A percentile compares a stretch with the other conserved stretches of the same genome.
These are phyloP conservation scores for Gymnoscopelus microlampas DNA, from an alignment of 2,797 vertebrate genomes.

Conservation along the genomic window DNA sequence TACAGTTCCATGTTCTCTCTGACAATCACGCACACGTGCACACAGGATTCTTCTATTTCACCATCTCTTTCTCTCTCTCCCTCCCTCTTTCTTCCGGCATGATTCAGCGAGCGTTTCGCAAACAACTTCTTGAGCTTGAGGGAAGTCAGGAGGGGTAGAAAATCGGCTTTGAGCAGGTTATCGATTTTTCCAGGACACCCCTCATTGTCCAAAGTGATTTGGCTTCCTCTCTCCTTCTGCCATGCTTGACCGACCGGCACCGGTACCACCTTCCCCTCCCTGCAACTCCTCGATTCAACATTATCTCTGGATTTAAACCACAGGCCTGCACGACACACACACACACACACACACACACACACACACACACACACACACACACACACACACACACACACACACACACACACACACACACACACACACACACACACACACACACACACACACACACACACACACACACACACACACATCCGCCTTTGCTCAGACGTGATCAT, in stretches of 20 bases:
- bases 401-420: background rate
- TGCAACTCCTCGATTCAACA: constrained; percentile 28
- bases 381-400: constrained; percentile 10
- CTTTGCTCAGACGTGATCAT: constrained; percentile 33
- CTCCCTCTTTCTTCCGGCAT: constrained; percentile 8
- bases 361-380: background rate
- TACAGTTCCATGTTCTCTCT: too few species aligned
- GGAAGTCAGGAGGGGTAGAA: background rate
- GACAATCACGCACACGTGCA: too few species aligned
- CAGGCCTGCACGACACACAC: constrained; percentile 8
- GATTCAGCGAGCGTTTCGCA: constrained; percentile 25
- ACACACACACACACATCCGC: constrained; percentile 5
- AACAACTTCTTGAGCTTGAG: constrained; percentile 30
- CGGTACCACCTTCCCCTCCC: constrained; percentile 21
- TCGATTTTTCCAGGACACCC: constrained; percentile 60
- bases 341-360: constrained; percentile 4
- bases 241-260: constrained; percentile 42
- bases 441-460: background rate
- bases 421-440: background rate
- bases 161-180: constrained; percentile 44
- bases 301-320: constrained; percentile 46
- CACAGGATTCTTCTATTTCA: too few species aligned
- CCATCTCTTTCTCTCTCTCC: background rate
- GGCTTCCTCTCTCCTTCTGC: constrained; percentile 31
- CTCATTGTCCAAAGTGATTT: constrained; percentile 60